Percentiles rank a stretch among this genome's conserved stretches.
Conservation (phyloP, 2,888 invertebrate genomes). For the Ceratothoa steindachneri region DNA sequence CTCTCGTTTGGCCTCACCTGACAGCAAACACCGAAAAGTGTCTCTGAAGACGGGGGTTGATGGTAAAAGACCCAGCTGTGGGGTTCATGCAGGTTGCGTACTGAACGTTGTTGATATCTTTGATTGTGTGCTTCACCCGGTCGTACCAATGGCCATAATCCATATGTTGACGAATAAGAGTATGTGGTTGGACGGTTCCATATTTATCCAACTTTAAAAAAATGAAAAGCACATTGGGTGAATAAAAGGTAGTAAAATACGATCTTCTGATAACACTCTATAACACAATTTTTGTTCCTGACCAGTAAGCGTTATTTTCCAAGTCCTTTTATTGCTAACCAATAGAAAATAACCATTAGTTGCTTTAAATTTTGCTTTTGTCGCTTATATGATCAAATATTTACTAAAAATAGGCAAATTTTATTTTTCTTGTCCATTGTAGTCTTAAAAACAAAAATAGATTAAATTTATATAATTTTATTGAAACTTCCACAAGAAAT, state of each 20-base stretch:
- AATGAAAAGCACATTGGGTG: background rate
- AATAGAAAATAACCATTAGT: too few relatives aligned
- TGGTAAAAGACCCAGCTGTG: slow-evolving; percentile 93
- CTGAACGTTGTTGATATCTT: slow-evolving; percentile 94
- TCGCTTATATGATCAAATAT: too few relatives aligned
- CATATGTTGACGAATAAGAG: slow-evolving; percentile 87
- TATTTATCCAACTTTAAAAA: slow-evolving; percentile 69
- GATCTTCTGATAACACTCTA: too few relatives aligned
- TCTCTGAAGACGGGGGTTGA: slow-evolving; percentile 86
- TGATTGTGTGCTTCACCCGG: slow-evolving; percentile 76
- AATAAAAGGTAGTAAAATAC: background rate
- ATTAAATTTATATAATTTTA: too few relatives aligned
- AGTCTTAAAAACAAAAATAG: too few relatives aligned
- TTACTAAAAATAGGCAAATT: too few relatives aligned
- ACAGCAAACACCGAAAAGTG: slow-evolving; percentile 86
- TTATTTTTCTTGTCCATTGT: too few relatives aligned
- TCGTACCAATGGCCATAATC: slow-evolving; percentile 96
- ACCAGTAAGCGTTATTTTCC: too few relatives aligned
- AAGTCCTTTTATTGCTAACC: too few relatives aligned
- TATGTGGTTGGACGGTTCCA: slow-evolving; percentile 94
- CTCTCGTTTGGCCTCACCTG: slow-evolving; percentile 56
- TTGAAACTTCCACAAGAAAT: too few relatives aligned
- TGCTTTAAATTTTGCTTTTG: too few relatives aligned
- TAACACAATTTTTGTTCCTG: too few relatives aligned
- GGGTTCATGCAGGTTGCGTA: slow-evolving; percentile 98